Conservation (phyloP, 2,113 vertebrate species). For the Laticauda colubrina region DNA sequence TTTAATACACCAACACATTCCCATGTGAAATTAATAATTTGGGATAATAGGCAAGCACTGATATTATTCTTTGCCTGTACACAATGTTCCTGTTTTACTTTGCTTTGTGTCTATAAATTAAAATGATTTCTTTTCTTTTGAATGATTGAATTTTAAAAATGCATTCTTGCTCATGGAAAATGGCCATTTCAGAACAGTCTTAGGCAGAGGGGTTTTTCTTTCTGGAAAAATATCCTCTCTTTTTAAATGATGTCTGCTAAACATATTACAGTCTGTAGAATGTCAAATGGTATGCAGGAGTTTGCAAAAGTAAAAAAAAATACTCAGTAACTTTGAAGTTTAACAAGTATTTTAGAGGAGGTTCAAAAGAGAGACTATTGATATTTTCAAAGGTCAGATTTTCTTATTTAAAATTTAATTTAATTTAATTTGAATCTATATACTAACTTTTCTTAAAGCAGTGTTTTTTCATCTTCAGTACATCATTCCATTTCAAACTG, state of each 20-base stretch:
- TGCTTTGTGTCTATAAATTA: background rate
- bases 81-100: background rate
- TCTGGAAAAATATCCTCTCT: background rate
- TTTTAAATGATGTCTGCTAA: background rate
- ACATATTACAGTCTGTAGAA: constrained; percentile 18
- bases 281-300: background rate
- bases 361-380: constrained; percentile 46
- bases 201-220: background rate
- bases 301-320: constrained; percentile 11
- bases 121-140: background rate
- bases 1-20: background rate
- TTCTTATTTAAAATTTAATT: constrained; percentile 34
- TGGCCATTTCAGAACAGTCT: background rate
- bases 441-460: background rate
- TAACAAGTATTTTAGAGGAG: constrained; percentile 42
- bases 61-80: background rate
- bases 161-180: background rate
- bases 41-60: background rate
- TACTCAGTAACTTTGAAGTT: constrained; percentile 35
- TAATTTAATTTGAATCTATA: background rate
- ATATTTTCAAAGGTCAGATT: constrained; percentile 52
- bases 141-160: background rate
- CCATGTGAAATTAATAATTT: background rate
- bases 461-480: background rate
- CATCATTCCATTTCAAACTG: background rate